Percentiles rank a stretch among this genome's conserved stretches.
These are phyloP conservation scores for Epinotia nisella DNA, from an alignment of 2,888 invertebrate species.

Conservation along the genomic window DNA sequence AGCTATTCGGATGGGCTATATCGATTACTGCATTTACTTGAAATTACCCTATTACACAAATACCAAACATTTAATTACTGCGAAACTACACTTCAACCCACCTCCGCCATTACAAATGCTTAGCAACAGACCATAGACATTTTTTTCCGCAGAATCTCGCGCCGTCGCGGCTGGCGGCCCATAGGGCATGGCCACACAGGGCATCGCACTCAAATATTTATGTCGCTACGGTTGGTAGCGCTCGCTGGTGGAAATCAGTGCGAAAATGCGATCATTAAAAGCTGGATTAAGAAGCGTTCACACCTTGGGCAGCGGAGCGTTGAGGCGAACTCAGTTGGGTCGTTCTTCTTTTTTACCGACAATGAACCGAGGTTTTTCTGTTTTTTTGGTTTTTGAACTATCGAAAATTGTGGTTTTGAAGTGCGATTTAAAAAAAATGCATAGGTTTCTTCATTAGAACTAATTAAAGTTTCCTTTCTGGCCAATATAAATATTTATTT, in stretches of 20 bases:
- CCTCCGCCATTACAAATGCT: neutral
- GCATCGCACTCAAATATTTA: slow-evolving; percentile 68
- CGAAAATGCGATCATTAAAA: slow-evolving; percentile 46
- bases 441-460: no score
- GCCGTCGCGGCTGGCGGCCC: slow-evolving; percentile 58
- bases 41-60: no score
- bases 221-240: slow-evolving; percentile 62
- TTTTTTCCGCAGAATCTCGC: slow-evolving; percentile 6
- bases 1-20: no score
- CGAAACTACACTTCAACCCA: neutral
- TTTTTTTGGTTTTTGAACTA: no score
- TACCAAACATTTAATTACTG: no score
- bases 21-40: no score
- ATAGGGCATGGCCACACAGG: slow-evolving; percentile 63
- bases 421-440: no score
- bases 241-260: slow-evolving; percentile 54
- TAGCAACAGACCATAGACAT: slow-evolving; percentile 28
- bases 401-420: no score
- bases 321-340: neutral
- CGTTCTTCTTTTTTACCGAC: no score
- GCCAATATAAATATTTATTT: no score
- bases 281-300: slow-evolving; percentile 30
- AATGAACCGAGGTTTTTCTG: no score
- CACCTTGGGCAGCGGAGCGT: slow-evolving; percentile 30
- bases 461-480: no score